Conservation (phyloP, 2,113 vertebrate species). For the Cebidichthys violaceus region DNA sequence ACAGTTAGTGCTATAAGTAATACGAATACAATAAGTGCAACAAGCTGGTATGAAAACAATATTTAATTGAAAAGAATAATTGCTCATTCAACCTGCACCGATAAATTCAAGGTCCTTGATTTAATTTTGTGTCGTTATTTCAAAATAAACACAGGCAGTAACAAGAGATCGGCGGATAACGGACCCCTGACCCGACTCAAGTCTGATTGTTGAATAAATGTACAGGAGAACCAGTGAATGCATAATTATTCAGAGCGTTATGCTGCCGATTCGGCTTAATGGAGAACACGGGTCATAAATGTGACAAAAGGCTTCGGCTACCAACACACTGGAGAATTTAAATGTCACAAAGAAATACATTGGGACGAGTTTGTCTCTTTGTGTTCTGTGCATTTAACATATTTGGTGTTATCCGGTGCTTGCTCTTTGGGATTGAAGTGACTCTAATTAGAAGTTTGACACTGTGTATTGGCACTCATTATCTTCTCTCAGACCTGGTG, state of each 20-base stretch:
- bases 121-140: slow-evolving; percentile 30
- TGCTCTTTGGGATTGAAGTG: not conserved
- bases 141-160: slow-evolving; percentile 10
- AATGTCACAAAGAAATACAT: not conserved
- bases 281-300: not conserved
- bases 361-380: not conserved
- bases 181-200: slow-evolving; percentile 57
- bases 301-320: not conserved
- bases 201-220: slow-evolving; percentile 47
- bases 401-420: not conserved
- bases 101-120: slow-evolving; percentile 14
- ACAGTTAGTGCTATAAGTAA: too few species aligned
- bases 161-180: slow-evolving; percentile 37
- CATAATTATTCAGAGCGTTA: slow-evolving; percentile 17
- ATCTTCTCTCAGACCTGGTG: not conserved
- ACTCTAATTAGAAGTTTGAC: not conserved
- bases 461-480: not conserved
- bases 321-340: not conserved
- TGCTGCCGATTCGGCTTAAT: slow-evolving; percentile 36
- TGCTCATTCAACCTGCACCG: slow-evolving; percentile 3
- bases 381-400: not conserved
- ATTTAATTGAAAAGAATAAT: too few species aligned
- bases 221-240: slow-evolving; percentile 24
- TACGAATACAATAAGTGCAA: too few species aligned
- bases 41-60: too few species aligned